Conservation (phyloP, 2,888 invertebrate genomes). For the Neria commutata region DNA sequence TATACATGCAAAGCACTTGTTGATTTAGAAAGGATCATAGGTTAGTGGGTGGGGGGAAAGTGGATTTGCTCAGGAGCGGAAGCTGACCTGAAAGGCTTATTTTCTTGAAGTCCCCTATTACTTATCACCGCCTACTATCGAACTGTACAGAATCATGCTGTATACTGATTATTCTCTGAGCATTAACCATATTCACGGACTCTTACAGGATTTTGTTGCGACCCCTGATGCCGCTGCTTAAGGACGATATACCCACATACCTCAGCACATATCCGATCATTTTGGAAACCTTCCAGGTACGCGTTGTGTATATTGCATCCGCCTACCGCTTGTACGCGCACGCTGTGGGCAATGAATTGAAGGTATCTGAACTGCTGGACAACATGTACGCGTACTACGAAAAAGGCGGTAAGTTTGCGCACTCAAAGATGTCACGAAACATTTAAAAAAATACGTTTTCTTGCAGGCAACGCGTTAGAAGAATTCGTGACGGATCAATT, state of each 20-base stretch:
- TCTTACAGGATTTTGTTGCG: slow-evolving; percentile 71
- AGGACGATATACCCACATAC: slow-evolving; percentile 56
- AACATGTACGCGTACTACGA: slow-evolving; percentile 67
- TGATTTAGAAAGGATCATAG: too few species aligned
- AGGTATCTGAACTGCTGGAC: slow-evolving; percentile 65
- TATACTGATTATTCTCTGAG: too few species aligned
- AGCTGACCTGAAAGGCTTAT: too few species aligned
- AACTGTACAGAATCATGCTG: too few species aligned
- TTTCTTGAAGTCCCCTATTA: slow-evolving; percentile 18
- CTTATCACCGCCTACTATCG: too few species aligned
- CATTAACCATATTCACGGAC: background rate
- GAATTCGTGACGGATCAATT: slow-evolving; percentile 64
- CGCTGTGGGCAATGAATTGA: slow-evolving; percentile 63
- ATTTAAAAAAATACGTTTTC: too few species aligned
- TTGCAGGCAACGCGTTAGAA: slow-evolving; percentile 55
- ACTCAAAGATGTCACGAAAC: too few species aligned
- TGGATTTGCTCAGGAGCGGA: too few species aligned
- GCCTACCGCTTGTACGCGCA: slow-evolving; percentile 71
- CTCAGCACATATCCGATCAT: slow-evolving; percentile 70
- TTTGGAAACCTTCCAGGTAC: slow-evolving; percentile 67
- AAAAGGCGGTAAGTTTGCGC: slow-evolving; percentile 57
- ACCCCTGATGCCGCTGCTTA: slow-evolving; percentile 64
- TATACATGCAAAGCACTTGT: too few species aligned
- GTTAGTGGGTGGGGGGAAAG: too few species aligned
- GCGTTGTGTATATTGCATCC: slow-evolving; percentile 67